Conservation (phyloP, 2,113 vertebrate species). For the Eudyptes chrysolophus region DNA sequence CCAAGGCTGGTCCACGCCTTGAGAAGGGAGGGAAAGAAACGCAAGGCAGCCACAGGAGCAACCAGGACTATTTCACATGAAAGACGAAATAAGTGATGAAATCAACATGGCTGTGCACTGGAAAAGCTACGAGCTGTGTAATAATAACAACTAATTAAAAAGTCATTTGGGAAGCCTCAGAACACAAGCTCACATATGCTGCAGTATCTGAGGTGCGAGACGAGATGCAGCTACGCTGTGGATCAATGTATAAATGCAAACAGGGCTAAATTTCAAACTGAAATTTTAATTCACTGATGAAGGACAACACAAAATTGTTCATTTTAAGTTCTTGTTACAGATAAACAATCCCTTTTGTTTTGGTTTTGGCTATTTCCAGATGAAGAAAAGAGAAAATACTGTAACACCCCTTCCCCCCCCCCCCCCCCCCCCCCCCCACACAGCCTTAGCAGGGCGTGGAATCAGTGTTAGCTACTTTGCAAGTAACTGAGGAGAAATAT, state of each 20-base stretch:
- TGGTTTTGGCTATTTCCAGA: neutral
- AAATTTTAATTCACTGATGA: neutral
- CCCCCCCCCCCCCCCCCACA: too few relatives aligned
- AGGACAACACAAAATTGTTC: neutral
- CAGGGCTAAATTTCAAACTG: neutral
- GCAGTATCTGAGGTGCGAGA: rapidly evolving
- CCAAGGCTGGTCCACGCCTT: neutral
- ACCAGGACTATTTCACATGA: neutral
- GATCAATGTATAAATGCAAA: neutral
- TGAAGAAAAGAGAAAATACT: neutral
- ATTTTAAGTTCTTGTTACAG: neutral
- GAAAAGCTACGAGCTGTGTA: neutral
- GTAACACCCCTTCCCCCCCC: too few relatives aligned
- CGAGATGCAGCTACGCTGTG: neutral
- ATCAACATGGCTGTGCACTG: neutral
- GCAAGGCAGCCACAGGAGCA: neutral
- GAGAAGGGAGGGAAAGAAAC: neutral
- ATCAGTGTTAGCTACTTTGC: neutral
- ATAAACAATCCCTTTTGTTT: neutral
- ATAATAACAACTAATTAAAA: neutral
- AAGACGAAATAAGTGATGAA: neutral
- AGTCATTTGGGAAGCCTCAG: neutral
- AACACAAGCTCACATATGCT: neutral
- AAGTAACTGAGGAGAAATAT: neutral
- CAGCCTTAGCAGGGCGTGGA: neutral